Base-by-base conservation (phyloP, 2,888 invertebrate genomes). In the Bimastos eiseni region DNA sequence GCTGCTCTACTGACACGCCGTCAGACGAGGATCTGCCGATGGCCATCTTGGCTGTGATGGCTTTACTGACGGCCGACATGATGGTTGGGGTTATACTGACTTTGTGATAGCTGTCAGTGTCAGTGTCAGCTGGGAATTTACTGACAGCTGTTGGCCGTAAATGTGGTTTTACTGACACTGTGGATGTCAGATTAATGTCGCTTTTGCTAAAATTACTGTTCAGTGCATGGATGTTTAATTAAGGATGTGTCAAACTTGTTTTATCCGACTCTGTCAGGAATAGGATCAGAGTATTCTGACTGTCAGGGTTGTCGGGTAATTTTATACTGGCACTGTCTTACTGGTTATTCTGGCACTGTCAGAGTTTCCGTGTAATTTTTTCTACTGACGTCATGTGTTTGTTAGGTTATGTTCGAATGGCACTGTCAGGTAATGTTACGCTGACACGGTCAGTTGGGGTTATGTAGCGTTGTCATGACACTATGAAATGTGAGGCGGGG, bases 331-430 rank as follows among this genome's bases (percentile, higher is more conserved):
- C n/a, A 13, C 70, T 70, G 70, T 70, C 70, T 70, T 30, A 11
- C 70, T n/a, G 70, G 70, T n/a, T 70, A 70, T 70, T 70, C 70
- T 70, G 70, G n/a, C 70, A n/a, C 30, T 70, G 70, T 70, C 70
- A 70, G 70, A n/a, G 13, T 70, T 70, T 70, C n/a, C 8, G n/a
- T 11, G 6, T 30, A 70, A 70, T 70, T 70, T 70, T 55, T 19
- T 70, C 11, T n/a, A 70, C n/a, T 49, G 49, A 49, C 15, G 49
- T 19, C 24, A 24, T 49, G 44, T 19, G 44, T 19, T 6, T 49
- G 30, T 70, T n/a, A n/a, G n/a, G 49, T 49, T 70, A n/a, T 70
- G 30, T 13, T n/a, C n/a, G n/a, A n/a, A n/a, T 70, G 70, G 70
- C n/a, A 70, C 11, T 70, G 70, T 49, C 21, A 49, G 15, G 49